phyloP scores from a whole-genome alignment of 1,140 invertebrate species.

The Theocolax elegans region DNA sequence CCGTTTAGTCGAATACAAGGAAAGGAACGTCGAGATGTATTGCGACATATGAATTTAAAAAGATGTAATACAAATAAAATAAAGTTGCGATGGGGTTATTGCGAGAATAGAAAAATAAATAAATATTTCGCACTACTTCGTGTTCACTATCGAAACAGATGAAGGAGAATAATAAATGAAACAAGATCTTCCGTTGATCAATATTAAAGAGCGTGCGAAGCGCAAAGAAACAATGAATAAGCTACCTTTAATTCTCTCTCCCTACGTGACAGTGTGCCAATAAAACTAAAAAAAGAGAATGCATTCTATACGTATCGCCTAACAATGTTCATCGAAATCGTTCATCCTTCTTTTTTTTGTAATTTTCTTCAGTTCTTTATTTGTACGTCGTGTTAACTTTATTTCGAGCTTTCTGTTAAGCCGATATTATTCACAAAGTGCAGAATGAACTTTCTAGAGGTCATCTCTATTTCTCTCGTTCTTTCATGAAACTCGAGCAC shows the following conservation, averaged over 20 bases:
- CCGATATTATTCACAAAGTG: background rate
- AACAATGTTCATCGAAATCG: constrained; percentile 44
- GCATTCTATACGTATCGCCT: constrained; percentile 47
- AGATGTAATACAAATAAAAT: background rate
- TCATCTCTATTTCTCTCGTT: too few species aligned
- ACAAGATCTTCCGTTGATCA: constrained; percentile 49
- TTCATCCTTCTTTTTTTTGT: constrained; percentile 34
- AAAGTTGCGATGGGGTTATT: constrained; percentile 3
- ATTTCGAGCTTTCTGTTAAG: constrained; percentile 44
- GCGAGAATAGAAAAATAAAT: too few species aligned
- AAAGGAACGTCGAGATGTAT: constrained; percentile 29
- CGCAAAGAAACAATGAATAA: constrained; percentile 43
- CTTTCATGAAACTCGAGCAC: background rate
- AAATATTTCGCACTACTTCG: constrained; percentile 12
- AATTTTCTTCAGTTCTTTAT: constrained; percentile 8
- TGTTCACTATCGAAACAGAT: constrained; percentile 24
- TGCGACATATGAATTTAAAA: constrained; percentile 3
- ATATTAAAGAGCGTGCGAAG: constrained; percentile 11
- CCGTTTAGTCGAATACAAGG: too few species aligned
- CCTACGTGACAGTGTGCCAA: constrained; percentile 65
- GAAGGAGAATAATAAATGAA: background rate
- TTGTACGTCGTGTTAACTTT: constrained; percentile 21
- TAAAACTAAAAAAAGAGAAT: constrained; percentile 41
- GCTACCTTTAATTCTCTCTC: constrained; percentile 51
- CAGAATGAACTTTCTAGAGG: too few species aligned